Percentiles rank a stretch among this genome's conserved stretches.
Evolutionary conservation across 2,797 vertebrate genomes (phyloP).

Genomic region (Pipistrellus pygmaeus): DNA sequence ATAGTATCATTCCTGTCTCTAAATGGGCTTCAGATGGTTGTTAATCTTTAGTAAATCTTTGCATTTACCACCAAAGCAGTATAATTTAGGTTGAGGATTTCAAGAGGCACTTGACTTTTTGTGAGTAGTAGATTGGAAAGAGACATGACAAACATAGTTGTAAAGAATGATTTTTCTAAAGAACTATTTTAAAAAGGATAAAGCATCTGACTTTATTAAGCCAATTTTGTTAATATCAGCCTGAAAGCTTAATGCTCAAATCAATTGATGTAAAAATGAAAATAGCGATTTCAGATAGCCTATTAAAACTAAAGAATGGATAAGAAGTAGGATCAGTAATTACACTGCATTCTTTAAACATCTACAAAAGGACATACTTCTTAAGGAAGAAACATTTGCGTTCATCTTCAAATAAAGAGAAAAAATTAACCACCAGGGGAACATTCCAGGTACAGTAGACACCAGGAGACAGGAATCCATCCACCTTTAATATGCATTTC

Average conservation of each 20-base stretch:
- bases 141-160: neutral
- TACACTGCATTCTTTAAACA: neutral
- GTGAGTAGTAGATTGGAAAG: constrained; percentile 26
- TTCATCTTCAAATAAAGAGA: neutral
- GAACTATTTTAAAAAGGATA: neutral
- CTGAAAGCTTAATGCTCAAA: neutral
- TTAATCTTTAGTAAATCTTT: constrained; percentile 52
- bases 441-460: neutral
- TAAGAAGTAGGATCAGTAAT: neutral
- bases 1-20: neutral
- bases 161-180: constrained; percentile 40
- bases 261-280: constrained; percentile 31
- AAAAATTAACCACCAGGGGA: neutral
- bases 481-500: neutral
- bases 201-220: constrained; percentile 41
- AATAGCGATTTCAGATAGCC: constrained; percentile 1
- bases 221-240: constrained; percentile 34
- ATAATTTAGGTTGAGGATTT: constrained; percentile 34
- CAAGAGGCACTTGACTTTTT: constrained; percentile 57
- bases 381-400: neutral
- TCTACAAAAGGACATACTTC: neutral
- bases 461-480: neutral
- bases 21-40: neutral
- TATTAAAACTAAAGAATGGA: neutral
- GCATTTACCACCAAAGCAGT: neutral